A percentile compares a stretch with the other conserved stretches of the same genome.
These are phyloP conservation scores for western clawed frog (Xenopus tropicalis) DNA, from an alignment of 2,113 vertebrate genomes.

Conservation along the genomic window DNA sequence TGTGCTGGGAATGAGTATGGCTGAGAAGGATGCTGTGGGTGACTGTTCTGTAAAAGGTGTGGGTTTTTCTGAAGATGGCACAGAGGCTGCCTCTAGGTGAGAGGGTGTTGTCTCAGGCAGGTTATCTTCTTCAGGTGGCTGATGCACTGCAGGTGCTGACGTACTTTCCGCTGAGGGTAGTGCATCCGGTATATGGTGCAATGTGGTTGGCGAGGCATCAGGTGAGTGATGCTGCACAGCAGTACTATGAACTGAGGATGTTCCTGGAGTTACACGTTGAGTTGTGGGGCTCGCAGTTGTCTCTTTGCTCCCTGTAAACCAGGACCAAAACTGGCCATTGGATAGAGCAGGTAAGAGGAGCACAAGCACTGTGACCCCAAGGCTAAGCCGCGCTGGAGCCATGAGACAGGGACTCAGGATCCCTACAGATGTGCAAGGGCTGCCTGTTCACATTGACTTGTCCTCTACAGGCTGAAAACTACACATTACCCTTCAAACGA, in stretches of 20 bases:
- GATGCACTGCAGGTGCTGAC: rapidly evolving
- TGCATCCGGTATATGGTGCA: not conserved
- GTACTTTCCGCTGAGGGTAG: not conserved
- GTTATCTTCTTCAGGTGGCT: rapidly evolving
- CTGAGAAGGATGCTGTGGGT: not conserved
- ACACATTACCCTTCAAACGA: conserved; percentile 50
- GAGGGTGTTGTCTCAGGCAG: not conserved
- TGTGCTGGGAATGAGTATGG: not conserved
- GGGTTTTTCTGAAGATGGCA: too few species aligned
- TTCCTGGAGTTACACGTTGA: not conserved
- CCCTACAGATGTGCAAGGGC: conserved; percentile 17
- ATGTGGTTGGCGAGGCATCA: not conserved
- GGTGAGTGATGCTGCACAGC: not conserved
- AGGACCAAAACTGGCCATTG: conserved; percentile 50
- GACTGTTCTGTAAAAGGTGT: not conserved
- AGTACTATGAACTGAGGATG: not conserved
- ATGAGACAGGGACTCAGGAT: rapidly evolving
- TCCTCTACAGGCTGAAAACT: conserved; percentile 49
- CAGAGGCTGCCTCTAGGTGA: too few species aligned
- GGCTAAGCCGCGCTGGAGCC: conserved; percentile 52
- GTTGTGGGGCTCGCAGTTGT: not conserved
- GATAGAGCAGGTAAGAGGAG: conserved; percentile 55
- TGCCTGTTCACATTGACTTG: conserved; percentile 59
- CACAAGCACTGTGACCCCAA: conserved; percentile 57
- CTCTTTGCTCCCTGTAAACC: conserved; percentile 49